Conservation (phyloP, 1,140 invertebrate species). For the Grapholita molesta region DNA sequence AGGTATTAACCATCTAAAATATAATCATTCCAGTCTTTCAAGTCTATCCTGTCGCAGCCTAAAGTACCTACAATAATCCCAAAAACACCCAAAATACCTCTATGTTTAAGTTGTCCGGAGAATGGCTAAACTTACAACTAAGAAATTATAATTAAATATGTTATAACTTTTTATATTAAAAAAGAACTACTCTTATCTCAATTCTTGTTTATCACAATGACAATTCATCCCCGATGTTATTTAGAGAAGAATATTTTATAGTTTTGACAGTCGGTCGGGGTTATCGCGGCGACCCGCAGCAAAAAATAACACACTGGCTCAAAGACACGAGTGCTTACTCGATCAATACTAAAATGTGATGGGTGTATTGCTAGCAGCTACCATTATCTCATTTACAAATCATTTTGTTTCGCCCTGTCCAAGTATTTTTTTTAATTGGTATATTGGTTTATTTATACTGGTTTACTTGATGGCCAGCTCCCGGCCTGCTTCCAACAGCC, state of each 20-base stretch:
- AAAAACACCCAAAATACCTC: neutral
- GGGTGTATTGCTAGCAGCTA: neutral
- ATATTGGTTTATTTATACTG: neutral
- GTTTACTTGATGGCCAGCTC: neutral
- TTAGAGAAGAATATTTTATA: slow-evolving; percentile 13
- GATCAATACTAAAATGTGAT: neutral
- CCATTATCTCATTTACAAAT: neutral
- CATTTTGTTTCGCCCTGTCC: no score
- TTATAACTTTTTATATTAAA: neutral
- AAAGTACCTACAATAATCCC: no score
- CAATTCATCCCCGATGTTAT: slow-evolving; percentile 12
- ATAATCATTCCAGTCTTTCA: no score
- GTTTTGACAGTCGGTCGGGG: slow-evolving; percentile 14
- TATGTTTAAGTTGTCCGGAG: no score
- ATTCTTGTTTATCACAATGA: slow-evolving; percentile 12
- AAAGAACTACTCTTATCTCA: neutral
- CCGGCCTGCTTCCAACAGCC: no score
- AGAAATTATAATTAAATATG: neutral
- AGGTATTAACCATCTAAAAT: no score
- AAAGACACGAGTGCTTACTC: neutral
- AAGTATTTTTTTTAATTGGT: no score
- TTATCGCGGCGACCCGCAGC: slow-evolving; percentile 5
- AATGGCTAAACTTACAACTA: no score
- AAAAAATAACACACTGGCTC: slow-evolving; percentile 14
- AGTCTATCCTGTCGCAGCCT: no score